These are phyloP conservation scores for Ophion ventricosus DNA, from an alignment of 2,888 invertebrate genomes.

Conservation along the genomic window DNA sequence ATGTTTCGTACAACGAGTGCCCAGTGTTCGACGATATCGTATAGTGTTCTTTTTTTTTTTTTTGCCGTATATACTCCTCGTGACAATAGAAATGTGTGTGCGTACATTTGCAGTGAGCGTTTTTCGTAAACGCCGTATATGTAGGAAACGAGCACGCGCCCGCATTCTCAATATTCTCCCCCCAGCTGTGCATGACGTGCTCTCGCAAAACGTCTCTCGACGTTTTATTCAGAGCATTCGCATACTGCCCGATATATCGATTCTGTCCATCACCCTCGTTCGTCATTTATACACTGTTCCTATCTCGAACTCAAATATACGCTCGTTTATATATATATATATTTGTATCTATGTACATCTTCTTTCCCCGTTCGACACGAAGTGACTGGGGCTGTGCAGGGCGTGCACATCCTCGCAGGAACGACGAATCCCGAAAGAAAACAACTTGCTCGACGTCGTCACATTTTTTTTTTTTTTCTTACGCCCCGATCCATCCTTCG, in stretches of 20 bases:
- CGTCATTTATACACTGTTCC: conserved; percentile 31
- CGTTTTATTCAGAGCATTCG: conserved; percentile 52
- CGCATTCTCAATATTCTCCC: conserved; percentile 34
- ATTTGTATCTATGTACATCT: neutral
- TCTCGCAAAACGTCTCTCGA: conserved; percentile 41
- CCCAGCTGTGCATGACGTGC: conserved; percentile 45
- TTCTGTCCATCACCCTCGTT: conserved; percentile 10
- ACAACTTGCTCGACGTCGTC: conserved; percentile 9
- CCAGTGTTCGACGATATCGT: conserved; percentile 11
- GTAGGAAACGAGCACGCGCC: conserved; percentile 24
- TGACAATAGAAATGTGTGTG: neutral
- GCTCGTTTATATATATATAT: neutral
- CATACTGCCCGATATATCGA: conserved; percentile 39
- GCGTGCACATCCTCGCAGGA: neutral
- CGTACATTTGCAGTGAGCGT: conserved; percentile 19
- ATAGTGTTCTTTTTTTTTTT: conserved; percentile 8
- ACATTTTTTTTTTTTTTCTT: conserved; percentile 42
- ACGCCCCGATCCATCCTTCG: neutral
- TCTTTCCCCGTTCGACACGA: neutral
- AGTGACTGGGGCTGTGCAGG: neutral
- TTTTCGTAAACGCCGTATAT: conserved; percentile 35
- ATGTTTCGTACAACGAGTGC: conserved; percentile 38
- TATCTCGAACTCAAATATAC: conserved; percentile 9
- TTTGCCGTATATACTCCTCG: neutral
- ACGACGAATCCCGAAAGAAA: conserved; percentile 4